Conservation (phyloP, 2,113 vertebrate genomes). For the Gopherus flavomarginatus region DNA sequence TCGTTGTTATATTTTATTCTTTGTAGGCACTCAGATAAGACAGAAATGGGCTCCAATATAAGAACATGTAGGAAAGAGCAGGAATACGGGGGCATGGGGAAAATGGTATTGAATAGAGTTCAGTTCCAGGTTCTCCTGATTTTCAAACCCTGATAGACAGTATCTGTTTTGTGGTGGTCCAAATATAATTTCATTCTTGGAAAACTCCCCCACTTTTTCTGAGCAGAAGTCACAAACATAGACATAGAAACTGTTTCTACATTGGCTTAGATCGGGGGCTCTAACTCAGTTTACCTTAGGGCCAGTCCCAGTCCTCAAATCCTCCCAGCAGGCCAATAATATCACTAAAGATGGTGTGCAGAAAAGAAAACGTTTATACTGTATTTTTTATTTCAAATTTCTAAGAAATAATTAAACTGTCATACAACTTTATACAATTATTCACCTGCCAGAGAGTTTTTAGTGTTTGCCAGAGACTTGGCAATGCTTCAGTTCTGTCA, state of each 20-base stretch:
- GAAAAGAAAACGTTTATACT: too few relatives aligned
- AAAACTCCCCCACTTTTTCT: neutral
- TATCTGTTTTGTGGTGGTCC: neutral
- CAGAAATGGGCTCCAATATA: neutral
- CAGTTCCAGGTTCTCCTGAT: neutral
- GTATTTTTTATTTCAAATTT: too few relatives aligned
- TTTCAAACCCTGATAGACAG: neutral
- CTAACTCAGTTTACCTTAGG: too few relatives aligned
- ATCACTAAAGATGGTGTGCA: too few relatives aligned
- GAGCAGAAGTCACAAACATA: neutral
- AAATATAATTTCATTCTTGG: neutral
- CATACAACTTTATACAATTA: too few relatives aligned
- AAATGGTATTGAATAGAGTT: neutral
- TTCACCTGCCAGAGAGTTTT: too few relatives aligned
- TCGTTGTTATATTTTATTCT: neutral
- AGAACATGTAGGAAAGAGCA: neutral
- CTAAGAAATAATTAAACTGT: too few relatives aligned
- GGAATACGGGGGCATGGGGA: neutral
- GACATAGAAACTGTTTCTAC: neutral
- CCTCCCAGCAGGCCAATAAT: too few relatives aligned
- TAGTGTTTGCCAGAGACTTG: too few relatives aligned
- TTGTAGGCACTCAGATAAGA: neutral
- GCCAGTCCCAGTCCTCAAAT: too few relatives aligned
- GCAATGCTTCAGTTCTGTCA: too few relatives aligned
- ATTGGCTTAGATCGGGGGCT: neutral